phyloP scores from a whole-genome alignment of 37 sponge, comb jelly and placozoan genomes.

The Diacarnus erythraeanus region DNA sequence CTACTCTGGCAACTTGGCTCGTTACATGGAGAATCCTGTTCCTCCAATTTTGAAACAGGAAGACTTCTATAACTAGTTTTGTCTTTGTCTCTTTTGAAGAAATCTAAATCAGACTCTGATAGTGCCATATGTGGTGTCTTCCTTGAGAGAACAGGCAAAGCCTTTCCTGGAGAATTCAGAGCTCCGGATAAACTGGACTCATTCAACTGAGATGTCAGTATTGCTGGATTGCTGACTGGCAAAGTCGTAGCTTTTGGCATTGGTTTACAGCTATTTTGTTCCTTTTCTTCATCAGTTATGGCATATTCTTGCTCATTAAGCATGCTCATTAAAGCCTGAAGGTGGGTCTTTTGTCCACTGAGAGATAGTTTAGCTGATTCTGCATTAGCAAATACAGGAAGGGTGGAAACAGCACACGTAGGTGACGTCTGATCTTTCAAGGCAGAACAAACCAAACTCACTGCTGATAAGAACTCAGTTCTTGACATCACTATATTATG shows the following conservation, averaged over 20 bases:
- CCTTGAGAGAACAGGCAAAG: background rate
- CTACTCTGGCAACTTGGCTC: background rate
- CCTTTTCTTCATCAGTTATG: background rate
- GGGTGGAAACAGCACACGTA: no score
- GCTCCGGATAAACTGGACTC: background rate
- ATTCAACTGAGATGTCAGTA: background rate
- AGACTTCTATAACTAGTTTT: background rate
- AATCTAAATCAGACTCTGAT: background rate
- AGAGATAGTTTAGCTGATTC: conserved; percentile 4
- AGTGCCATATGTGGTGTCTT: background rate
- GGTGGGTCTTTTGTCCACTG: background rate
- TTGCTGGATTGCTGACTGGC: background rate
- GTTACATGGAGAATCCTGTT: background rate
- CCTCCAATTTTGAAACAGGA: no score
- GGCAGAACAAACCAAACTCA: background rate
- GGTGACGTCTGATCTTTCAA: background rate
- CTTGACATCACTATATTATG: background rate
- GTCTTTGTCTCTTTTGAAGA: background rate
- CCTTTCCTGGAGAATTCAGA: background rate
- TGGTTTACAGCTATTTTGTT: background rate
- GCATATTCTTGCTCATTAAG: conserved; percentile 12
- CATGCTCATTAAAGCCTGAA: conserved; percentile 8
- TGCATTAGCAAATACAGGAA: background rate
- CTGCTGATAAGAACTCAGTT: background rate
- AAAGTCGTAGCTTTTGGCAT: background rate